phyloP scores from a whole-genome alignment of 2,113 vertebrate genomes.

The Typhlomys cinereus region DNA sequence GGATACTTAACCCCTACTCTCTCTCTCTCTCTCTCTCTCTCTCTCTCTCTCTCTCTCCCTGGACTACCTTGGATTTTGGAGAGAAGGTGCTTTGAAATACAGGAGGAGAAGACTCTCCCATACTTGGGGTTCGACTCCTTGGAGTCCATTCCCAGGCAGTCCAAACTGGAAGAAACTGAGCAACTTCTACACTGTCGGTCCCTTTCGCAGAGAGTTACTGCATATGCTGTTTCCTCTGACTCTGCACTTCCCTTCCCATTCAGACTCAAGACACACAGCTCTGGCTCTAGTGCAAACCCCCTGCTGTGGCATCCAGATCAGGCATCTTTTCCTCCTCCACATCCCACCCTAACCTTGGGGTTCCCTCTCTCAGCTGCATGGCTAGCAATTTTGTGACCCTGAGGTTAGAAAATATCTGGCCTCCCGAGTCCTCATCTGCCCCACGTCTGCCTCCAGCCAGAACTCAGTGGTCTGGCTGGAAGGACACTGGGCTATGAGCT shows the following conservation, averaged over 20 bases:
- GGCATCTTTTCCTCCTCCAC: background rate
- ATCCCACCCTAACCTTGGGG: background rate
- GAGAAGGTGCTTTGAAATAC: background rate
- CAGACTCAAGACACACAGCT: background rate
- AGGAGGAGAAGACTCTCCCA: background rate
- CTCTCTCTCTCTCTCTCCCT: too few relatives aligned
- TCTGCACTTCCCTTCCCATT: background rate
- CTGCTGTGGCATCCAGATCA: background rate
- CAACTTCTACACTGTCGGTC: background rate
- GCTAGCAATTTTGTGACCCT: slow-evolving; percentile 53
- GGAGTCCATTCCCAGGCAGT: background rate
- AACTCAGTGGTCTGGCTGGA: background rate
- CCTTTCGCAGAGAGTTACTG: background rate
- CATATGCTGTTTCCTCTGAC: background rate
- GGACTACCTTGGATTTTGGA: background rate
- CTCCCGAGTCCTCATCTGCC: slow-evolving; percentile 8
- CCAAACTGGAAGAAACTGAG: slow-evolving; percentile 23
- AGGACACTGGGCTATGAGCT: background rate
- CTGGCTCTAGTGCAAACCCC: background rate
- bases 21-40: too few relatives aligned
- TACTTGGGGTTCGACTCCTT: background rate
- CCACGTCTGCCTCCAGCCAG: background rate
- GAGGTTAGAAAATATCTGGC: slow-evolving; percentile 40
- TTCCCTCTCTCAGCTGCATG: slow-evolving; percentile 25
- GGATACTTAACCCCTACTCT: background rate